Evolutionary conservation across 2,888 invertebrate genomes (phyloP).

Genomic region (Agrochola lychnidis): DNA sequence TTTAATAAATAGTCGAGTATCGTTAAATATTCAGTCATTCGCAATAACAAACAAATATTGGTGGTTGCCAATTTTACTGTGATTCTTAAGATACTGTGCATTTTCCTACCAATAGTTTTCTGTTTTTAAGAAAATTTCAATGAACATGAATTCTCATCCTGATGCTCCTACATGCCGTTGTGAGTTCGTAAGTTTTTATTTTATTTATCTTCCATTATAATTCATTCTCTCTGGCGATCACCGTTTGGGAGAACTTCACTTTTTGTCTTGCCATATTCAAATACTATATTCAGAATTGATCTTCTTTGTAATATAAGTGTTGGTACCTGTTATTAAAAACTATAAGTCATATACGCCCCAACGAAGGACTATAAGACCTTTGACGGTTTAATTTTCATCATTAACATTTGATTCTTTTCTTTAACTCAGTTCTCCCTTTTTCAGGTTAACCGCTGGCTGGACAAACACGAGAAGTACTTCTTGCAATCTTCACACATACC

Average conservation of each 20-base stretch:
- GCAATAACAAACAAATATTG: neutral
- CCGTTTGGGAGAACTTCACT: neutral
- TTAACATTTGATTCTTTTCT: neutral
- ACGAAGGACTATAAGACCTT: no score
- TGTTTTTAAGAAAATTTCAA: neutral
- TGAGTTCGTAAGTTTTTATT: constrained; percentile 57
- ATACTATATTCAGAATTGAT: no score
- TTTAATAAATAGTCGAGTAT: constrained; percentile 30
- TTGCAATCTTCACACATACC: neutral
- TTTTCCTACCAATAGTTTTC: no score
- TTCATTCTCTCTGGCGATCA: neutral
- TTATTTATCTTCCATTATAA: neutral
- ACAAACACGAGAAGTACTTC: constrained; percentile 57
- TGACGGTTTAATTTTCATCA: no score
- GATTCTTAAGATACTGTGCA: no score
- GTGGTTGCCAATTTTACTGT: neutral
- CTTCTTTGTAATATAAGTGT: no score
- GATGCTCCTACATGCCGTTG: constrained; percentile 46
- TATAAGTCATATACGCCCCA: no score
- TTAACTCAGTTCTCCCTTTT: constrained; percentile 3
- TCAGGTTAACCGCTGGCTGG: constrained; percentile 53
- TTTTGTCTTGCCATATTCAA: neutral
- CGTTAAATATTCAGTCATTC: constrained; percentile 5
- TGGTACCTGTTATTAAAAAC: no score
- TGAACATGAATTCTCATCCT: constrained; percentile 26